Evolutionary conservation across 92 coral and sea anemone species (phyloP).

Genomic region (Bergia sp.): DNA sequence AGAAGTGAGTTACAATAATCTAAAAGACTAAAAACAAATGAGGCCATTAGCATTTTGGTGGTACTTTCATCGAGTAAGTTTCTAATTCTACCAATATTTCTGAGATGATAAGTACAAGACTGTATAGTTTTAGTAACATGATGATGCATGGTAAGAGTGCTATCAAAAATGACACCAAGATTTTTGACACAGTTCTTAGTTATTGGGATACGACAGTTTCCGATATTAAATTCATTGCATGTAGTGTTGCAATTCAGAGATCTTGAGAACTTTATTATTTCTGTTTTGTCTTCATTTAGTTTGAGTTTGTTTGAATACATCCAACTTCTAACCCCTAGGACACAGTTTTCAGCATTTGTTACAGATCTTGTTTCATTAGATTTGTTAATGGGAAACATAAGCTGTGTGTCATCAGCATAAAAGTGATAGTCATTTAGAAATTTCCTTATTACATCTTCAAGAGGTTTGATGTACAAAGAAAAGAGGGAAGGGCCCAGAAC

Average conservation of each 20-base stretch:
- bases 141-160: neutral
- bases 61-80: neutral
- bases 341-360: neutral
- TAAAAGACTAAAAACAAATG: neutral
- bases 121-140: neutral
- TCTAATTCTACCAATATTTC: neutral
- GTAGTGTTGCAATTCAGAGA: neutral
- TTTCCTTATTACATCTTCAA: neutral
- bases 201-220: neutral
- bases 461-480: neutral
- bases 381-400: neutral
- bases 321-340: neutral
- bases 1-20: neutral
- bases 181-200: neutral
- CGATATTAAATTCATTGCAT: neutral
- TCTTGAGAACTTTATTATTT: neutral
- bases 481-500: neutral
- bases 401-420: neutral
- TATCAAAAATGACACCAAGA: neutral
- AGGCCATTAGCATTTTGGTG: neutral
- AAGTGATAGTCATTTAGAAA: neutral
- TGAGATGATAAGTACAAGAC: neutral
- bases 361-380: neutral
- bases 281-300: neutral
- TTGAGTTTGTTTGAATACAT: neutral